phyloP scores from a whole-genome alignment of 2,888 invertebrate species.

The Pachycephus smyrnensis region DNA sequence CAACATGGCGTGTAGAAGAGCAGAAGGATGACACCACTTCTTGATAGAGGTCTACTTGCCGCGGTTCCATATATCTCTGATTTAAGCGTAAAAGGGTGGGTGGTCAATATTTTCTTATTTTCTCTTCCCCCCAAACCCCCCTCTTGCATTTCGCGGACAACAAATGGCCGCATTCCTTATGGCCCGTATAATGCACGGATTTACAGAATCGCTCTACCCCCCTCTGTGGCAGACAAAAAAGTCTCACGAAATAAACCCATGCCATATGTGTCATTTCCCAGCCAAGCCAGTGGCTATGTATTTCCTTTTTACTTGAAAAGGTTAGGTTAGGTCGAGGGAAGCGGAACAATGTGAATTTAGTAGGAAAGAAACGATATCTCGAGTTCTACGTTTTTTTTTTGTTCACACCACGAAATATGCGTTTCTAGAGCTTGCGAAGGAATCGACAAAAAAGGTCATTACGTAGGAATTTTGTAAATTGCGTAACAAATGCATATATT shows the following conservation, averaged over 20 bases:
- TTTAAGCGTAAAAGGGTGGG: background rate
- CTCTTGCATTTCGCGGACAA: background rate
- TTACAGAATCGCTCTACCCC: background rate
- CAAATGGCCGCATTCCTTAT: background rate
- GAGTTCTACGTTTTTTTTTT: background rate
- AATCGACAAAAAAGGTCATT: background rate
- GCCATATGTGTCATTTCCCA: background rate
- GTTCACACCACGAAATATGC: background rate
- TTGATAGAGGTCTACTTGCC: background rate
- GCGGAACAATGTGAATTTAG: background rate
- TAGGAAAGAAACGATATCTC: background rate
- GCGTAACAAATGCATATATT: background rate
- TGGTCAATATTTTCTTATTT: background rate
- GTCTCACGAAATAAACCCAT: background rate
- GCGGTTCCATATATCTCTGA: background rate
- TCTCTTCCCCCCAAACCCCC: background rate
- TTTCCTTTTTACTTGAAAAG: background rate
- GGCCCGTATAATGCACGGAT: background rate
- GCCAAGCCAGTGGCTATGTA: background rate
- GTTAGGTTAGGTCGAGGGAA: background rate
- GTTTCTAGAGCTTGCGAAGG: background rate
- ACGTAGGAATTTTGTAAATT: background rate
- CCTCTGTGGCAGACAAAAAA: background rate
- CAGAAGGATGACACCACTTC: background rate
- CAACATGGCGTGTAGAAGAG: background rate